Base-by-base conservation (phyloP, 1,140 invertebrate species). In the Euura saliciscinereae region DNA sequence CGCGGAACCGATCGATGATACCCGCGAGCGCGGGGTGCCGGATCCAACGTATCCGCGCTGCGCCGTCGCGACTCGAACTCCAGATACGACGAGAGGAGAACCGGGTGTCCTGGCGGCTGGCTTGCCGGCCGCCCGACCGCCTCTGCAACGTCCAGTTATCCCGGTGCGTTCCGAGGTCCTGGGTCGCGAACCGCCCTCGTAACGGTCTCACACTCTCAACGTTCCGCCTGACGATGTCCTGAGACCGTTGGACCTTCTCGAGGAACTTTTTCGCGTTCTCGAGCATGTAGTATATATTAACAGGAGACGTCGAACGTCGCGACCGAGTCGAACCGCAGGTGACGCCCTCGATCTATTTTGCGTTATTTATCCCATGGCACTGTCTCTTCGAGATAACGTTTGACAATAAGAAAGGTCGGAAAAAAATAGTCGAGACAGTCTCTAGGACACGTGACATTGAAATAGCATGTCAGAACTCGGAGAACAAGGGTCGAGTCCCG, bases 41-140 rank as follows among this genome's bases (percentile, higher is more conserved):
- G 51, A 59, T n/a, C 8, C 51, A n/a, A n/a, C 51, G 51, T 59
- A 59, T 8, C 51, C 51, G 51, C 51, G 51, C 13, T 59, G 51
- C 51, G 51, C 51, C 51, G 51, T n/a, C 51, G 51, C 51, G 51
- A 59, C 51, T 8, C 51, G 51, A 59, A 59, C 51, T 59, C 51
- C 51, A 59, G 51, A 59, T 5, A 28, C 28, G 28, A 28, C 51
- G 28, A 28, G 51, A 59, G 5, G 6, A 59, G 51, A 59, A 59
- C 51, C 51, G 8, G 8, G 51, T 59, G 51, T 59, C 51, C 51
- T 59, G 51, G 51, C 13, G 51, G 51, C 10, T 51, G 46, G 46
- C 8, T 8, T 59, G 51, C 8, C 13, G 51, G 51, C 51, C 13
- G 51, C 51, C 51, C 51, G 51, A 28, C 13, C 51, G 51, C 13